Evolutionary conservation across 2,888 invertebrate species (phyloP).

Genomic region (Trissonchulus sp.): DNA sequence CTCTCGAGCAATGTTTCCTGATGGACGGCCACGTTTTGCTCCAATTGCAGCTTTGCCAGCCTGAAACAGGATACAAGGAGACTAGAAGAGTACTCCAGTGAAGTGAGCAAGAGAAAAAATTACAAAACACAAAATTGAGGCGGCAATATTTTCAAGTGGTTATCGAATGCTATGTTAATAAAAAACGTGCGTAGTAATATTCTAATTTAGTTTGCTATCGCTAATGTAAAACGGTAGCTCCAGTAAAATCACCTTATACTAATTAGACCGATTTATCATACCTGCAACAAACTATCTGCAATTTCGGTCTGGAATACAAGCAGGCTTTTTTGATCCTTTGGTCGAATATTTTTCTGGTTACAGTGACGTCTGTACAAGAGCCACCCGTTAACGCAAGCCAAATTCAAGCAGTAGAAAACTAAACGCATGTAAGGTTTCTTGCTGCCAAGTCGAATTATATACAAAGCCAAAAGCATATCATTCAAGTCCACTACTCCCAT

Average conservation of each 20-base stretch:
- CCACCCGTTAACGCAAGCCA: background rate
- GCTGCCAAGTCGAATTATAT: constrained; percentile 15
- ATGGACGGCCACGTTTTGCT: constrained; percentile 12
- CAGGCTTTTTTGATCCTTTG: background rate
- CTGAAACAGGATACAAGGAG: no score
- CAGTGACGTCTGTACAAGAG: constrained; percentile 9
- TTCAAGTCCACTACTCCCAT: constrained; percentile 3
- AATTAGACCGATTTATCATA: background rate
- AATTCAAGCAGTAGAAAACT: background rate
- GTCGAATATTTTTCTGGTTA: background rate
- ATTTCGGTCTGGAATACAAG: background rate
- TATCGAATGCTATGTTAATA: no score
- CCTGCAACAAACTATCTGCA: background rate
- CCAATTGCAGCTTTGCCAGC: no score
- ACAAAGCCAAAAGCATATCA: background rate
- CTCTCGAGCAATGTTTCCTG: background rate
- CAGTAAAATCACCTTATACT: no score
- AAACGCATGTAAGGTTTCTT: constrained; percentile 16
- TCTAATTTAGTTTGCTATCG: no score
- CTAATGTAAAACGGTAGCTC: no score
- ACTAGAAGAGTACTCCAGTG: no score
- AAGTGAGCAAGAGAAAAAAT: no score
- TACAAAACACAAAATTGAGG: no score
- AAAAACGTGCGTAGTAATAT: no score
- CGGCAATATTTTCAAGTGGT: no score